These are phyloP conservation scores for Cyanistes caeruleus DNA, from an alignment of 2,113 vertebrate genomes.

Conservation along the genomic window DNA sequence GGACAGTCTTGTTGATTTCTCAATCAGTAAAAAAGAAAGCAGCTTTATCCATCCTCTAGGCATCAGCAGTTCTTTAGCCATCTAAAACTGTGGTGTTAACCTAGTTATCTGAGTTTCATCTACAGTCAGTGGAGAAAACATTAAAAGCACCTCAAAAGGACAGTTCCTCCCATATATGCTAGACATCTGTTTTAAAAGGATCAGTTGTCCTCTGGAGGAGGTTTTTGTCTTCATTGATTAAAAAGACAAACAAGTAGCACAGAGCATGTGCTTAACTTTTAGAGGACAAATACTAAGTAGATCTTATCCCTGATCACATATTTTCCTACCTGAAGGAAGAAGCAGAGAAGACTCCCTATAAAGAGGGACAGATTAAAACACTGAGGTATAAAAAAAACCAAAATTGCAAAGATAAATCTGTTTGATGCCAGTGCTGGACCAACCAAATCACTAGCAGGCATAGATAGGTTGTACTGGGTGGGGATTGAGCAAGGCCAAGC, in stretches of 20 bases:
- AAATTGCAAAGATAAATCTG: background rate
- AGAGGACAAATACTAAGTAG: background rate
- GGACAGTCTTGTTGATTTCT: background rate
- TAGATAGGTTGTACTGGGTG: background rate
- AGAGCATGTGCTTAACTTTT: background rate
- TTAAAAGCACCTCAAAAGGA: background rate
- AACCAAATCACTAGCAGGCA: background rate
- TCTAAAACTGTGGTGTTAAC: background rate
- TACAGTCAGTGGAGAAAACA: background rate
- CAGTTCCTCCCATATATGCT: background rate
- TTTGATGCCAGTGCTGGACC: background rate
- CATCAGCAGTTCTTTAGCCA: background rate
- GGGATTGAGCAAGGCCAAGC: background rate
- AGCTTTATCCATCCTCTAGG: background rate
- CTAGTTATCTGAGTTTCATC: background rate
- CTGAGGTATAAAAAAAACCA: background rate
- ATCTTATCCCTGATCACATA: background rate
- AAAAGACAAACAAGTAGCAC: background rate
- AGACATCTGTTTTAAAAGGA: background rate
- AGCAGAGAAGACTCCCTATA: background rate
- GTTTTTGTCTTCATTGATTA: background rate
- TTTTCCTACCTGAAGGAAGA: background rate
- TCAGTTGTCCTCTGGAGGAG: background rate
- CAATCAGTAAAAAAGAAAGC: background rate
- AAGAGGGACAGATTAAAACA: background rate